Evolutionary conservation across 1,140 invertebrate genomes (phyloP).

Genomic region (Druon quercuslanigerum): DNA sequence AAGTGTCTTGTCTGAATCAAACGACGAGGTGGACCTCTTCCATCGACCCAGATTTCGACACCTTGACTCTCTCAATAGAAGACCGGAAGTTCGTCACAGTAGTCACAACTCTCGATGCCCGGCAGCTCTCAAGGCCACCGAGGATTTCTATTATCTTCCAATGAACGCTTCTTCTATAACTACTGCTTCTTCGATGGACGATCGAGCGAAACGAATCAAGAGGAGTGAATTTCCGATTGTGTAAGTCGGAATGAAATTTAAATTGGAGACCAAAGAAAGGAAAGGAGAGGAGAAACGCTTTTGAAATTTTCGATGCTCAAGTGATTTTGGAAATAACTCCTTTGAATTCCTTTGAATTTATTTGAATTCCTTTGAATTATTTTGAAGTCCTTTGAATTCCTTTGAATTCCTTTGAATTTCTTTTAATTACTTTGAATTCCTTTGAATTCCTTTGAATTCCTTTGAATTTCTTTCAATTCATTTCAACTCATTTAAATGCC

Average conservation of each 20-base stretch:
- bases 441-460: no score
- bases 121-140: slow-evolving; percentile 66
- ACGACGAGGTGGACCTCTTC: slow-evolving; percentile 44
- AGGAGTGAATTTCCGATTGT: neutral
- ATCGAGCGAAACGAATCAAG: slow-evolving; percentile 41
- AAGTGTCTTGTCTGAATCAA: slow-evolving; percentile 51
- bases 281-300: no score
- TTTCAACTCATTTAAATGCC: no score
- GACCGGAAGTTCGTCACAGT: slow-evolving; percentile 66
- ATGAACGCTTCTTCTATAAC: slow-evolving; percentile 57
- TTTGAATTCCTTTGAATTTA: no score
- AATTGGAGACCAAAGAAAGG: neutral
- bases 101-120: slow-evolving; percentile 66
- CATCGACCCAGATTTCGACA: slow-evolving; percentile 62
- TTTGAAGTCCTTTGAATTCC: no score
- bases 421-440: no score
- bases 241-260: slow-evolving; percentile 32
- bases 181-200: slow-evolving; percentile 57
- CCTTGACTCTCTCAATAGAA: slow-evolving; percentile 61
- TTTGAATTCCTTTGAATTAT: no score
- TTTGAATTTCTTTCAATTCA: no score
- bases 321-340: no score
- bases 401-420: no score
- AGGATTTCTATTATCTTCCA: slow-evolving; percentile 59
- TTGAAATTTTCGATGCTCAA: no score